Evolutionary conservation across 35 echinoderm and acorn worm genomes (phyloP).

Genomic region (Anneissia japonica): DNA sequence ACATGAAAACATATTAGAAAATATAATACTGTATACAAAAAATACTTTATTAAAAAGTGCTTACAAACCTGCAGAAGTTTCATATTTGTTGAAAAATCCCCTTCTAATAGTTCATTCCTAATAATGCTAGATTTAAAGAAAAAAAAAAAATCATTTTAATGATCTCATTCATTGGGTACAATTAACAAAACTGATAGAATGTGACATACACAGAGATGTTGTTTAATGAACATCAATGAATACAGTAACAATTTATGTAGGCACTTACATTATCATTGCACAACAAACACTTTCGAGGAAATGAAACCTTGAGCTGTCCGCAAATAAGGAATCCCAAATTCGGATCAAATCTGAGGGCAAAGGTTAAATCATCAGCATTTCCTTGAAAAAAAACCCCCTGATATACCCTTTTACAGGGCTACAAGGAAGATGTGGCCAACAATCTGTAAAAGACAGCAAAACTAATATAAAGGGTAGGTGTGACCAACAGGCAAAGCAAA

Average conservation of each 20-base stretch:
- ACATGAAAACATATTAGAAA: not conserved
- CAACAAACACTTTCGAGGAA: slow-evolving; percentile 86
- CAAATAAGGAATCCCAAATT: slow-evolving; percentile 88
- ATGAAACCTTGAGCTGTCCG: slow-evolving; percentile 66
- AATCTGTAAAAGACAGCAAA: too few relatives aligned
- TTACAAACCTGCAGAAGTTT: slow-evolving; percentile 78
- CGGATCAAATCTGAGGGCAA: slow-evolving; percentile 76
- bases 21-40: not conserved
- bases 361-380: not conserved
- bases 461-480: too few relatives aligned
- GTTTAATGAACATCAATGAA: not conserved
- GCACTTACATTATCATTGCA: slow-evolving; percentile 99
- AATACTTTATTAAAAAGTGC: not conserved
- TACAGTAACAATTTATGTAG: not conserved
- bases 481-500: too few relatives aligned
- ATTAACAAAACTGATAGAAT: not conserved
- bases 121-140: slow-evolving; percentile 47
- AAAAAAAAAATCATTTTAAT: not conserved
- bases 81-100: slow-evolving; percentile 77
- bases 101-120: slow-evolving; percentile 45
- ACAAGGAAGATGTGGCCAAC: too few relatives aligned
- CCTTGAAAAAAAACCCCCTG: too few relatives aligned
- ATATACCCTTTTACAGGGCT: too few relatives aligned
- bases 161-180: not conserved
- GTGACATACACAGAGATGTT: not conserved